Conservation (phyloP, 2,797 vertebrate species). For the Acanthornis magna region DNA sequence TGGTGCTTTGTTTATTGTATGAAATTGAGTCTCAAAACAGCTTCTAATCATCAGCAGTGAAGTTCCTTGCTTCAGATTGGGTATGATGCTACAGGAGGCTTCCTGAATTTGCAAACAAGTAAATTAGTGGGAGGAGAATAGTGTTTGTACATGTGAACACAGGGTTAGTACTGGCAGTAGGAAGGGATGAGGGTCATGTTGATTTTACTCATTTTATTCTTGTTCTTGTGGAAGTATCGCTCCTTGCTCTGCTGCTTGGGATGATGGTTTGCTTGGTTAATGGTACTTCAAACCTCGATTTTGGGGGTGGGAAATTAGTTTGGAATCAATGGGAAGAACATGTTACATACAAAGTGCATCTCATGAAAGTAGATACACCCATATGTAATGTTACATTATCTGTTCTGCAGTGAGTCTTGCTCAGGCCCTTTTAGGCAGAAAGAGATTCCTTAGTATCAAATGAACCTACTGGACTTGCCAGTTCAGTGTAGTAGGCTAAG, state of each 20-base stretch:
- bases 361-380: not conserved
- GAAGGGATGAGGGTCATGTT: not conserved
- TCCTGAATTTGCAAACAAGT: slow-evolving; percentile 14
- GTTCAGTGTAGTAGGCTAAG: not conserved
- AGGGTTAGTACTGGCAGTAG: not conserved
- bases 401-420: not conserved
- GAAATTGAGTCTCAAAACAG: not conserved
- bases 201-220: not conserved
- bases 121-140: not conserved
- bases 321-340: not conserved
- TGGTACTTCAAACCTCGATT: not conserved
- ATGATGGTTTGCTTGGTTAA: not conserved
- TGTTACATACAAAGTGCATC: fast-evolving
- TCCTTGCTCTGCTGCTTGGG: not conserved
- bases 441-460: not conserved
- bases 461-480: not conserved
- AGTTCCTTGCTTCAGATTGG: not conserved
- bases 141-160: not conserved
- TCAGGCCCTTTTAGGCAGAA: not conserved
- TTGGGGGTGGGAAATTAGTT: not conserved
- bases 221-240: not conserved
- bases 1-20: slow-evolving; percentile 33
- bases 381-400: not conserved
- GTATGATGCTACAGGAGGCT: not conserved
- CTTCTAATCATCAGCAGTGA: slow-evolving; percentile 4